A percentile compares a stretch with the other conserved stretches of the same genome.
Evolutionary conservation across 1,140 invertebrate genomes (phyloP).

Genomic region (Caerostris darwini): DNA sequence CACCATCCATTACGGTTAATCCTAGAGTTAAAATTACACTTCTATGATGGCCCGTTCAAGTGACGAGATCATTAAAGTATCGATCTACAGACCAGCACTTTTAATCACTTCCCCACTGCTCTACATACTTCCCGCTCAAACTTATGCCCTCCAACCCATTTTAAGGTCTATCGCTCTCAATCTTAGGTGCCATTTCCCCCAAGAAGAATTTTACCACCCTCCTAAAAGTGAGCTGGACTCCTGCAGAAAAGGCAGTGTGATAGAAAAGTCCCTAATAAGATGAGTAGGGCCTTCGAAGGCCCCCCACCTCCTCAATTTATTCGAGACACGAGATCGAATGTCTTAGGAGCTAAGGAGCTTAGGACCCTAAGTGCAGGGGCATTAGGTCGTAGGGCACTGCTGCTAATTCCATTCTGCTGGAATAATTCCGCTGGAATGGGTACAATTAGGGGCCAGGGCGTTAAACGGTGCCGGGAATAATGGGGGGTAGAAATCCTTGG

Average conservation of each 20-base stretch:
- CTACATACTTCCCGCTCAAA: background rate
- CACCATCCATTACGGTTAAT: background rate
- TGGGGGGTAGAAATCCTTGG: background rate
- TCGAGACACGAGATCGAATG: background rate
- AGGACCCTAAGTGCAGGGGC: constrained; percentile 2
- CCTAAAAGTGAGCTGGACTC: background rate
- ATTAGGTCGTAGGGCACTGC: background rate
- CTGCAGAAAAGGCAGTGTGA: background rate
- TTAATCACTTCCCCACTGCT: background rate
- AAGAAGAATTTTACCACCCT: background rate
- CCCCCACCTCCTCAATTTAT: background rate
- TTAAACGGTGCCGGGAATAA: constrained; percentile 16
- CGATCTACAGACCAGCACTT: background rate
- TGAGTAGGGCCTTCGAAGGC: background rate
- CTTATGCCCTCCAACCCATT: background rate
- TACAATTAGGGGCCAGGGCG: background rate
- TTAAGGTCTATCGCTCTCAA: background rate
- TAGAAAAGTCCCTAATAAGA: constrained; percentile 19
- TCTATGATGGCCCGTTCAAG: background rate
- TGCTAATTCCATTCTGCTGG: background rate
- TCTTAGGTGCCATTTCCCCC: background rate
- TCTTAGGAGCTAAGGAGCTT: no score
- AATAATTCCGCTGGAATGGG: background rate
- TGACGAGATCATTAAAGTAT: background rate
- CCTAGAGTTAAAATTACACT: background rate